phyloP scores from a whole-genome alignment of 2,797 vertebrate species.

The Rhabdophis nuchalis region DNA sequence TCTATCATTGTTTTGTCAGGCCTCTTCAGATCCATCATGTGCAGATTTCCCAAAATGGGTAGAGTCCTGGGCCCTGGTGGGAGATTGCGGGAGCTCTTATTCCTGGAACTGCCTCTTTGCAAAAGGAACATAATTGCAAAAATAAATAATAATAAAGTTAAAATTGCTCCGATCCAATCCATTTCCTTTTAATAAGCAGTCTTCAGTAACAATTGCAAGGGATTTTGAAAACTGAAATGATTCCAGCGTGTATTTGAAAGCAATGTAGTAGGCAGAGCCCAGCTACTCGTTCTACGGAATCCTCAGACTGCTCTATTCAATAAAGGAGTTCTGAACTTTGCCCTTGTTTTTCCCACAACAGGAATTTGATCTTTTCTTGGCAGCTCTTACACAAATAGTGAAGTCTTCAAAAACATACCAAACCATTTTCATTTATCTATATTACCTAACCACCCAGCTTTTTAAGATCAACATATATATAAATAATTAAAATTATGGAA shows the following conservation, averaged over 20 bases:
- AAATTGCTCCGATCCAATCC: not conserved
- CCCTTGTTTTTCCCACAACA: not conserved
- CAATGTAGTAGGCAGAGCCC: not conserved
- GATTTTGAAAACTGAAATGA: not conserved
- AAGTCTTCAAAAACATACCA: not conserved
- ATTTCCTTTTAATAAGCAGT: not conserved
- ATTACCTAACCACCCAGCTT: not conserved
- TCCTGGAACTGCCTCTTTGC: not conserved
- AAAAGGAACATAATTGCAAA: not conserved
- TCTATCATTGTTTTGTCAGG: not conserved
- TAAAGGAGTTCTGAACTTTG: not conserved
- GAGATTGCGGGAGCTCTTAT: not conserved
- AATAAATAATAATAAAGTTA: not conserved
- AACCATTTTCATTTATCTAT: not conserved
- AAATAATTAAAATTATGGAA: not conserved
- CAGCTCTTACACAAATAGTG: not conserved
- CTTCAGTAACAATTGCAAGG: not conserved
- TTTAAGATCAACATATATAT: not conserved
- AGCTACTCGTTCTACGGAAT: not conserved
- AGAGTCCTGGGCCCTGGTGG: not conserved
- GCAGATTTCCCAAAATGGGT: not conserved
- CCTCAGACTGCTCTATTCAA: not conserved
- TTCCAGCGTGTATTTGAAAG: not conserved
- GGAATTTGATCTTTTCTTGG: not conserved
- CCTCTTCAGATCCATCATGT: not conserved